phyloP scores from a whole-genome alignment of 2,888 invertebrate genomes.

The Lagria hirta region DNA sequence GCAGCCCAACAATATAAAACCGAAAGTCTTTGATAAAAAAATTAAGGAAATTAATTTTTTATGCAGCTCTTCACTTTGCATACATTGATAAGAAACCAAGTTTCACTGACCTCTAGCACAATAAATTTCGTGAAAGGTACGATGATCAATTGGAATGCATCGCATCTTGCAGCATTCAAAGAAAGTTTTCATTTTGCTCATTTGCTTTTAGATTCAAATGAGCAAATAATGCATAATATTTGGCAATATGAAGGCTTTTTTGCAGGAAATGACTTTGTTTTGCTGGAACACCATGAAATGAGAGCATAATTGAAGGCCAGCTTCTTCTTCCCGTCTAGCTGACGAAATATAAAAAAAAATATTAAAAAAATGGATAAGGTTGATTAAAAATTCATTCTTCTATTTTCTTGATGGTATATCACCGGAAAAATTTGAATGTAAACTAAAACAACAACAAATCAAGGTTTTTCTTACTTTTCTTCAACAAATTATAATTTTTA shows the following conservation, averaged over 20 bases:
- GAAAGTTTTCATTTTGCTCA: constrained; percentile 10
- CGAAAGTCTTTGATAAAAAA: too few relatives aligned
- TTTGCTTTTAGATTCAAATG: not conserved
- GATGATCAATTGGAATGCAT: constrained; percentile 14
- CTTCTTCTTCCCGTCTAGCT: constrained; percentile 24
- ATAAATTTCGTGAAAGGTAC: constrained; percentile 18
- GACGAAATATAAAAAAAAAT: constrained; percentile 3
- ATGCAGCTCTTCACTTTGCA: too few relatives aligned
- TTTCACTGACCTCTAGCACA: constrained; percentile 21
- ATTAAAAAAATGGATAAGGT: not conserved
- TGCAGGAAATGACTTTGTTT: constrained; percentile 26
- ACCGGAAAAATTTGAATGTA: too few relatives aligned
- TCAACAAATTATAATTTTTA: too few relatives aligned
- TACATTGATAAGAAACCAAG: constrained; percentile 20
- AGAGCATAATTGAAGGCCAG: constrained; percentile 31
- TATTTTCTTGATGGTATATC: too few relatives aligned
- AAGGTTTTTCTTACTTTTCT: too few relatives aligned
- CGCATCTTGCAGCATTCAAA: constrained; percentile 18
- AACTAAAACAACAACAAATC: too few relatives aligned
- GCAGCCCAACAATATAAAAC: too few relatives aligned
- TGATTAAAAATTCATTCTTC: too few relatives aligned
- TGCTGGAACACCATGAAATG: constrained; percentile 33
- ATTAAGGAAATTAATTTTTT: too few relatives aligned
- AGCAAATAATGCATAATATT: constrained; percentile 3
- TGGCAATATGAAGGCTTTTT: constrained; percentile 8